Base-by-base conservation (phyloP, 2,113 vertebrate species). In the Upupa epops region DNA sequence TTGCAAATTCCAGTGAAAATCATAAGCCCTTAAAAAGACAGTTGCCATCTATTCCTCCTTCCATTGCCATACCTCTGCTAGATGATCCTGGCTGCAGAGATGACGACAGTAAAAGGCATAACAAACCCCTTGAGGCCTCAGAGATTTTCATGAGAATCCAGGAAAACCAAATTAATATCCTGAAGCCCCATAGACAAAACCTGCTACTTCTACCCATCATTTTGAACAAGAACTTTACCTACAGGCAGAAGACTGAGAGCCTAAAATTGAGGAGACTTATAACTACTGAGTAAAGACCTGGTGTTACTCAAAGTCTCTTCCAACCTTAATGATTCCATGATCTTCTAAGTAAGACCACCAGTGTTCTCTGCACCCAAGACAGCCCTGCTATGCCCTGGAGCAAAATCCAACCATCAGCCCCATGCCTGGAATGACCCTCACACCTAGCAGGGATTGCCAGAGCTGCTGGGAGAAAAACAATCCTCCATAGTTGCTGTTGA, bases 21-120 rank as follows among this genome's bases (percentile, higher is more conserved):
- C 5, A 0, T 0, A 16, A 63, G 10, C 17, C 36, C 40, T 46
- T 51, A 11, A 56, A 87, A 64, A 2, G 21, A 17, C 11, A 49
- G 4, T 13, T 89, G 70, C 18, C 46, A 9, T 4, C 14, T 17
- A 2, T 4, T 17, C 5, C 6, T 5, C 3, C 20, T 10, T 2
- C 4, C 3, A 7, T 28, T 61, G n/a, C 9, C 5, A 11, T 17
- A 3, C 25, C 6, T 63, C 52, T 59, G 10, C 22, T 40, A 3
- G 6, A 2, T 4, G 3, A 10, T 19, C 49, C 56, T 9, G 3
- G 19, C 58, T 36, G 6, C 11, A 37, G 13, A 42, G 75, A 11
- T 1, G 1, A 22, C 0, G 1, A 24, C 3, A 8, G 8, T 5
- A 29, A 61, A 37, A 8, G 2, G 9, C 5, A 7, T 12, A 42